A percentile compares a stretch with the other conserved stretches of the same genome.
These are phyloP conservation scores for Listronotus bonariensis DNA, from an alignment of 1,140 invertebrate genomes.

Conservation along the genomic window DNA sequence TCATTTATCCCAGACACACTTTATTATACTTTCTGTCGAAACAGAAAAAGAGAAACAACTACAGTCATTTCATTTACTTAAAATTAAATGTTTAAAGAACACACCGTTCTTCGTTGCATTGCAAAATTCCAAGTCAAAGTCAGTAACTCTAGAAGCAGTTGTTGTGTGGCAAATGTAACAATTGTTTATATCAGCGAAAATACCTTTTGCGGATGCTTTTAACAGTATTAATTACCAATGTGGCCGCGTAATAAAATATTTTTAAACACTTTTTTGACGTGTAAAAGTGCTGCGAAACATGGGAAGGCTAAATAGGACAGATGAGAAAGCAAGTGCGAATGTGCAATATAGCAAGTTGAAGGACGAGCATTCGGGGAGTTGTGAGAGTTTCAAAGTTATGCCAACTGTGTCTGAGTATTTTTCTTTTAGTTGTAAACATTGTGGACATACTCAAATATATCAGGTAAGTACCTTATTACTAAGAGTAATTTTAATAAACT, in stretches of 20 bases:
- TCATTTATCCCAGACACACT: slow-evolving; percentile 2
- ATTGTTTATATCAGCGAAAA: too few relatives aligned
- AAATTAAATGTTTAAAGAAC: not conserved
- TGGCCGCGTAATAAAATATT: not conserved
- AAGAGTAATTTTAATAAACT: too few relatives aligned
- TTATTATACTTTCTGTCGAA: not conserved
- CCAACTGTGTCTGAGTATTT: slow-evolving; percentile 12
- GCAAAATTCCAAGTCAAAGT: too few relatives aligned
- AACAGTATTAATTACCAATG: slow-evolving; percentile 7
- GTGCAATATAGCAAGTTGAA: slow-evolving; percentile 23
- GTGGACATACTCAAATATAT: slow-evolving; percentile 24
- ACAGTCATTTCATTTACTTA: not conserved
- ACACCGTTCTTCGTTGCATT: not conserved
- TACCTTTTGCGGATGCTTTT: too few relatives aligned
- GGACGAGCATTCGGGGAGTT: slow-evolving; percentile 5
- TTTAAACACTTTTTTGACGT: not conserved
- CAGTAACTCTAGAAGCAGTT: too few relatives aligned
- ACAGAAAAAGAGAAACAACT: slow-evolving; percentile 14
- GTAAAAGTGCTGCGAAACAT: not conserved
- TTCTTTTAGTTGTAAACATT: slow-evolving; percentile 25
- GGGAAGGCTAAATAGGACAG: slow-evolving; percentile 6
- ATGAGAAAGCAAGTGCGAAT: not conserved
- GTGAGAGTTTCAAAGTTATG: slow-evolving; percentile 11
- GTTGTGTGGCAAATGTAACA: too few relatives aligned
- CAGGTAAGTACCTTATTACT: slow-evolving; percentile 15